Base-by-base conservation (phyloP, 2,113 vertebrate genomes). In the Tichodroma muraria region DNA sequence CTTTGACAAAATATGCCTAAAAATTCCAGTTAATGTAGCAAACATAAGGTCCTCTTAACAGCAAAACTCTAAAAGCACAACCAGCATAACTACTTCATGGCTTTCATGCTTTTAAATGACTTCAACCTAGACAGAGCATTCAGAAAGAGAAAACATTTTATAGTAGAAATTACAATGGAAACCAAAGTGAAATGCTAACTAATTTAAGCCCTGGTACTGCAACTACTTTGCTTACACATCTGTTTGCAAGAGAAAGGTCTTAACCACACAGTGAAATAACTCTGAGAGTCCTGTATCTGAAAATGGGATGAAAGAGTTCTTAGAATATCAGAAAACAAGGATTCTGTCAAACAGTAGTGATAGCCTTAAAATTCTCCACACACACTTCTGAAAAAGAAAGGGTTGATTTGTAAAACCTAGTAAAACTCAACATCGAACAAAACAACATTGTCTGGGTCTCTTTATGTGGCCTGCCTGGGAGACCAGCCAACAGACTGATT, bases 391-490 rank as follows among this genome's bases (percentile, higher is more conserved):
- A 94, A 92, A 86, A 13, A 28, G 56, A 88, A 84, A 86, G 23
- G 12, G 37, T 22, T 91, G 70, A 94, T 89, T 91, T 89, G 66
- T 63, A 89, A 73, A 93, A 77, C 38, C 70, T 52, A 63, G 50
- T 85, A 89, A 91, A 94, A 91, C 23, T 38, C 42, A 44, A 5
- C 31, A 35, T 73, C 0, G 1, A 87, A 89, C 63, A 93, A 89
- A 89, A 77, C 53, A 94, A 63, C 47, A 35, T 21, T 73, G 33
- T 59, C 54, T 69, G 35, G 21, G 47, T 50, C 81, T 85, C 75
- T 94, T 94, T 65, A 88, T 56, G 38, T 80, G 85, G 75, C 56
- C 71, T 85, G 63, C 54, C 81, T 90, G 79, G 89, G 93, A n/a
- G 0, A 85, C 33, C 60, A 91, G 89, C 75, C 85, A 95, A 57